These are phyloP conservation scores for Tiliacea citrago DNA, from an alignment of 2,888 invertebrate genomes.

Conservation along the genomic window DNA sequence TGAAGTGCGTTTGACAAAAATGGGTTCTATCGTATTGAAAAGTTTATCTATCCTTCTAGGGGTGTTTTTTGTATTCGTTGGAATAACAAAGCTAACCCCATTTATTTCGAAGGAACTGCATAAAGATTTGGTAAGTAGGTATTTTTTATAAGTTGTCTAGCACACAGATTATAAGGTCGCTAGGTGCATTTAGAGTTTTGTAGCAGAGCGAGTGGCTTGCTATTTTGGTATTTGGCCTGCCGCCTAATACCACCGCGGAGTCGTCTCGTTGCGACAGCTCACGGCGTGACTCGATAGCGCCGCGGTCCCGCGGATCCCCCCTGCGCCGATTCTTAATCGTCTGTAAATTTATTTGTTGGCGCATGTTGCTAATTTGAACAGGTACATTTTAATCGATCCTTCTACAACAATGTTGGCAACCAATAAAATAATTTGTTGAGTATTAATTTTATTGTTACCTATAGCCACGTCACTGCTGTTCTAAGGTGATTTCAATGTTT, in stretches of 20 bases:
- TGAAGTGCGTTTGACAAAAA: slow-evolving; percentile 72
- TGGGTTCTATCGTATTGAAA: slow-evolving; percentile 95
- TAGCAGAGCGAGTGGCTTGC: slow-evolving; percentile 84
- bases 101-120: slow-evolving; percentile 98
- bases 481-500: no score
- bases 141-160: slow-evolving; percentile 51
- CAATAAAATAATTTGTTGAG: slow-evolving; percentile 15
- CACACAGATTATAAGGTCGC: slow-evolving; percentile 78
- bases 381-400: slow-evolving; percentile 34
- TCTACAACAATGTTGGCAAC: slow-evolving; percentile 31
- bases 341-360: slow-evolving; percentile 58
- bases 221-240: slow-evolving; percentile 90
- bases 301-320: slow-evolving; percentile 55
- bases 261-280: slow-evolving; percentile 80
- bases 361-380: slow-evolving; percentile 43
- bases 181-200: slow-evolving; percentile 85
- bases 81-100: slow-evolving; percentile 97
- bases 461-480: slow-evolving; percentile 10
- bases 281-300: slow-evolving; percentile 66
- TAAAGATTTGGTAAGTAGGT: slow-evolving; percentile 98
- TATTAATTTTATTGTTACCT: no score
- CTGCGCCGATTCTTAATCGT: slow-evolving; percentile 54
- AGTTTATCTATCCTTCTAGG: slow-evolving; percentile 97
- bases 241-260: slow-evolving; percentile 86
- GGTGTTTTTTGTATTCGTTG: slow-evolving; percentile 98